Evolutionary conservation across 2,888 invertebrate species (phyloP), one percentile per base, ranked within the genome.

Genomic region (Dione juno): DNA sequence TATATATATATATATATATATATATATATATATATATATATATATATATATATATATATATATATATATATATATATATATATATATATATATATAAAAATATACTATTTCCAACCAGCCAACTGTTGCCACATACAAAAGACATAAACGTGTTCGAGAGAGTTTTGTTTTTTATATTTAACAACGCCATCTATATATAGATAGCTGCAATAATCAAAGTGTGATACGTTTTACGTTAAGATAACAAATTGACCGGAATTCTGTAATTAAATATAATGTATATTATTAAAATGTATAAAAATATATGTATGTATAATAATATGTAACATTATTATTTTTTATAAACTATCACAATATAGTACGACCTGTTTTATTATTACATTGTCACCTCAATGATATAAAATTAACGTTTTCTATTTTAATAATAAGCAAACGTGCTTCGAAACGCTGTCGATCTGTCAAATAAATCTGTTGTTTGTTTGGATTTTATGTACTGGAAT

Each of bases 121-220:
- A 45, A 43, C 7, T 61, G 45, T 37, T 40, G 35, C n/a, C 37
- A 11, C 57, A 57, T 45, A 61, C 45, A 61, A 61, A 61, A 61
- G 61, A 61, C 28, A n/a, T 45, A 61, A 61, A 45, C 61, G 61
- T 61, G 61, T 45, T 35, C 21, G 0, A 43, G n/a, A n/a, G n/a
- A n/a, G 8, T 35, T 61, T 10, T 45, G 28, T n/a, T 1, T 11
- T 35, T 35, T 3, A n/a, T 11, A 2, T 45, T 11, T 35, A n/a
- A 10, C 11, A 61, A n/a, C 7, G 61, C 45, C 61, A 61, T 45
- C 61, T 61, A 45, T 61, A 43, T 16, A 11, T 16, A 10, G n/a
- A 1, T 45, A 2, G 28, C 16, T 43, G 11, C n/a, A 45, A n/a
- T n/a, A n/a, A 43, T 28, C 2, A 7, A n/a, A 3, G 16, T 35